Base-by-base conservation (phyloP, 1,140 invertebrate genomes). In the Theocolax elegans region DNA sequence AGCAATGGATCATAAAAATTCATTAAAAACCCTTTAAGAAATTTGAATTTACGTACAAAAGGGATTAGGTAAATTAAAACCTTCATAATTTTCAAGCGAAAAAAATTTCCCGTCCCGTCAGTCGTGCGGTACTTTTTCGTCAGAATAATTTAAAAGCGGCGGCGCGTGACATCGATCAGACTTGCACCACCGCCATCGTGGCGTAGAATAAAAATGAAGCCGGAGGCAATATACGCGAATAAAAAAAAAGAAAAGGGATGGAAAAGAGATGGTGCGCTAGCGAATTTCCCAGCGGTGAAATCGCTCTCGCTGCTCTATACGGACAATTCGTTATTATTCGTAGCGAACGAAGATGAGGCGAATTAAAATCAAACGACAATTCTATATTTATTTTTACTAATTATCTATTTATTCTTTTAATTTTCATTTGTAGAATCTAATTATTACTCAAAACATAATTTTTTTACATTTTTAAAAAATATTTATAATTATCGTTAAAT, bases 231-330 rank as follows among this genome's bases (percentile, higher is more conserved):
- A 21, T 19, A 35, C 51, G 2, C n/a, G n/a, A n/a, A 2, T n/a
- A 40, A 56, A 56, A 44, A 56, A 25, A 10, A 59, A 9, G 13
- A 56, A 38, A 21, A 40, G 27, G 59, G 0, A 9, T 6, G 25
- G 40, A 31, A n/a, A 35, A 3, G 42, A 15, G 17, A 44, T 13
- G 9, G 48, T n/a, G 19, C 48, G 17, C 2, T 15, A n/a, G 35
- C 6, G 10, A 68, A 51, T 68, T 68, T 68, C 44, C 66, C 66
- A 49, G 46, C 29, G 66, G 44, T 60, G 9, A 40, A 51, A 40
- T 60, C 1, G n/a, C 17, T 38, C 17, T 15, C 17, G 42, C 23
- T 12, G 27, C n/a, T n/a, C n/a, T n/a, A n/a, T n/a, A 10, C 40
- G 38, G 48, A 48, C 49, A 31, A 44, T 66, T 44, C 21, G 48